A percentile compares a stretch with the other conserved stretches of the same genome.
These are phyloP conservation scores for Rhogogaster chlorosoma DNA, from an alignment of 2,888 invertebrate species.

Conservation along the genomic window DNA sequence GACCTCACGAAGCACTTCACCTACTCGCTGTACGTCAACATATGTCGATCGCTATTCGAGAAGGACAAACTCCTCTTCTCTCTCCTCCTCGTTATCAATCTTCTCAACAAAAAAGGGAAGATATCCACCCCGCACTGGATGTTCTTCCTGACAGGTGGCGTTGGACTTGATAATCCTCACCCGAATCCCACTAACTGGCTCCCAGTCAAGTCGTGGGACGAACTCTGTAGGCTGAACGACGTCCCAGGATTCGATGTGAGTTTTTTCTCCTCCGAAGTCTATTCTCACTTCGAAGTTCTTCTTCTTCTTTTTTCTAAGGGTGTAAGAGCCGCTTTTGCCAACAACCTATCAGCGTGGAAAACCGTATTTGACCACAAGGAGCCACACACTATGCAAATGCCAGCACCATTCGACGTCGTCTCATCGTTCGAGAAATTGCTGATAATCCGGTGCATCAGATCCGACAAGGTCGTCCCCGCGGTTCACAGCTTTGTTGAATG, in stretches of 20 bases:
- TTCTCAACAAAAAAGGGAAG: slow-evolving; percentile 83
- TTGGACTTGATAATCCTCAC: slow-evolving; percentile 89
- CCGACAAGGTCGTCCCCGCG: slow-evolving; percentile 92
- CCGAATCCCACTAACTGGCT: slow-evolving; percentile 87
- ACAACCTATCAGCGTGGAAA: slow-evolving; percentile 85
- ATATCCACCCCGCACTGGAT: slow-evolving; percentile 87
- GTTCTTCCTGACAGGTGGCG: slow-evolving; percentile 93
- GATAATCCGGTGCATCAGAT: slow-evolving; percentile 89
- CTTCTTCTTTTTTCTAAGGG: slow-evolving; percentile 75
- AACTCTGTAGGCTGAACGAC: slow-evolving; percentile 84
- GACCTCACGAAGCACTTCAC: slow-evolving; percentile 92
- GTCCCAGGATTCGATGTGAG: slow-evolving; percentile 78
- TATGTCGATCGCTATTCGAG: slow-evolving; percentile 96
- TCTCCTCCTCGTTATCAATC: slow-evolving; percentile 86
- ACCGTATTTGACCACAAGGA: slow-evolving; percentile 86
- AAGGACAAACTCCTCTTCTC: slow-evolving; percentile 97
- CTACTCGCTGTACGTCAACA: slow-evolving; percentile 94
- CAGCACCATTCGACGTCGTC: slow-evolving; percentile 86
- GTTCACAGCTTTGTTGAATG: slow-evolving; percentile 86
- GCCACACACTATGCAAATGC: slow-evolving; percentile 88
- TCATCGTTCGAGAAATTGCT: slow-evolving; percentile 88
- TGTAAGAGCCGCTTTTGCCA: slow-evolving; percentile 84
- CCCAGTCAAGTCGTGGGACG: slow-evolving; percentile 87
- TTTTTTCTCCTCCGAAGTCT: neutral
- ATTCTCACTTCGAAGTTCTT: neutral